Conservation (phyloP, 2,888 invertebrate genomes). For the Lasioglossum malachurum region DNA sequence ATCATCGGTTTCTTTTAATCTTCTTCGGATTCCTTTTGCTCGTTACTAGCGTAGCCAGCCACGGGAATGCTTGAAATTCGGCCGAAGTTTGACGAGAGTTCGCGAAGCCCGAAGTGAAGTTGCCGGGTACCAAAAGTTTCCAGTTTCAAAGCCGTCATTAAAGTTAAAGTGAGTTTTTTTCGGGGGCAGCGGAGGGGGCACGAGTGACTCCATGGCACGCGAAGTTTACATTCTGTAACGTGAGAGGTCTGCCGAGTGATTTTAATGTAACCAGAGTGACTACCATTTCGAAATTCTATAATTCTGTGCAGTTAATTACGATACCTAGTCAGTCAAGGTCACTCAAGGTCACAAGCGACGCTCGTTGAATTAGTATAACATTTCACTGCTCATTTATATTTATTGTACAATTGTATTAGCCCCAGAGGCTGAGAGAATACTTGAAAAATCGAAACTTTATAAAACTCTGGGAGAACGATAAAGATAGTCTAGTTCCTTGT, state of each 20-base stretch:
- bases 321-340: too few relatives aligned
- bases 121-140: slow-evolving; percentile 10
- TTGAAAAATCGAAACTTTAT: too few relatives aligned
- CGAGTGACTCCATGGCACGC: neutral
- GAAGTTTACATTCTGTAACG: slow-evolving; percentile 10
- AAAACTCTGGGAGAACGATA: neutral
- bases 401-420: neutral
- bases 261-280: neutral
- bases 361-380: neutral
- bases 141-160: slow-evolving; percentile 8
- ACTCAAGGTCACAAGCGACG: too few relatives aligned
- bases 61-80: slow-evolving; percentile 23
- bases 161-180: slow-evolving; percentile 25
- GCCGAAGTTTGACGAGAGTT: neutral
- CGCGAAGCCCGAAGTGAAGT: slow-evolving; percentile 16
- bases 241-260: neutral
- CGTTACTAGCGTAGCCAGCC: slow-evolving; percentile 22
- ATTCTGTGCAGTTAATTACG: neutral
- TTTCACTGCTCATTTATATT: neutral
- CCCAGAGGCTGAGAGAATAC: neutral
- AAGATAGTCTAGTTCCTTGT: neutral
- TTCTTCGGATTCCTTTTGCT: slow-evolving; percentile 38
- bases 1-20: slow-evolving; percentile 52
- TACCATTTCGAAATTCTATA: neutral
- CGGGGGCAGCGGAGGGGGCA: neutral